Evolutionary conservation across 2,888 invertebrate species (phyloP), one percentile per base, ranked within the genome.

Genomic region (Sesia apiformis): DNA sequence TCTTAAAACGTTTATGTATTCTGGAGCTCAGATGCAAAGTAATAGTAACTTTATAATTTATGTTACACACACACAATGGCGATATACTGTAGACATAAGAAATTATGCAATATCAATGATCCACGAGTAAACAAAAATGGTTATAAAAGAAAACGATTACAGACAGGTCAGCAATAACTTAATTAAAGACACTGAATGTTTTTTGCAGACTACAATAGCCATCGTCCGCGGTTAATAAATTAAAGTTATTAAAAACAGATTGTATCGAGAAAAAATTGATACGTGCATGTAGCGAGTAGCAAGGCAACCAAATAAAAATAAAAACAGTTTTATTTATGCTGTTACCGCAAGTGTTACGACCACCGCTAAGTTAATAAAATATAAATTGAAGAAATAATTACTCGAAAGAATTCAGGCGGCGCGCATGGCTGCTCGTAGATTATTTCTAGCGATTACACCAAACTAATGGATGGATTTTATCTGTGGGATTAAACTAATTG

Each of bases 401-500:
- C 66, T 57, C 63, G 59, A 63, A 62, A 61, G 63, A 64, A 61
- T 63, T 62, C 61, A 59, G 55, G 58, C 60, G 55, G 56, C 51
- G 49, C 55, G 61, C 58, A 62, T 57, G 52, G 57, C 59, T 54
- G 51, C 38, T 46, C 54, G 53, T 55, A 69, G 74, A 78, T 76
- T 66, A 70, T 72, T 76, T 66, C 62, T 58, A 61, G 56, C 69
- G 74, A 77, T 78, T 70, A 69, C 66, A 64, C 58, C 63, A 58
- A 70, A 68, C 66, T 70, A 74, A 76, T 74, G 75, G 74, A 76
- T 69, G 63, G 74, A 78, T 77, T 65, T 75, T 79, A 81, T 82
- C 80, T 72, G 58, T 58, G 65, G 64, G 71, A 77, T 78, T 75
- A 75, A 72, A 78, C 74, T 78, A 81, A 81, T 82, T 78, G 77